Percentiles rank a stretch among this genome's conserved stretches.
Evolutionary conservation across 1,140 invertebrate species (phyloP).

Genomic region (Schlechtendalia chinensis): DNA sequence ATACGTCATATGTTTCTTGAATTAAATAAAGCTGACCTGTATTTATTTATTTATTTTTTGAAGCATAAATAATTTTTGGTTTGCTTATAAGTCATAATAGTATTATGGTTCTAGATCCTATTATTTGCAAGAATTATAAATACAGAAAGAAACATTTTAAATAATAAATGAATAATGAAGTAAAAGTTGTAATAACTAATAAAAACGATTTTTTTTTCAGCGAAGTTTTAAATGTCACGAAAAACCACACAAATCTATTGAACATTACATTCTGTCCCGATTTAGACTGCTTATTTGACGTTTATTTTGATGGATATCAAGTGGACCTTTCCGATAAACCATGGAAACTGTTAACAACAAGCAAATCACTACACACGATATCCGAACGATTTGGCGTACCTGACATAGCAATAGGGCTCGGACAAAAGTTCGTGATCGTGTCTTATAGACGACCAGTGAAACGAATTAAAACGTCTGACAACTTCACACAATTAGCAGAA

Average conservation of each 20-base stretch:
- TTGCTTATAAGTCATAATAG: no score
- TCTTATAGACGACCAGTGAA: conserved; percentile 29
- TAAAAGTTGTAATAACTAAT: neutral
- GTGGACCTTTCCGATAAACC: conserved; percentile 28
- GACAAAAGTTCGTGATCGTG: conserved; percentile 26
- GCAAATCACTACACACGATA: neutral
- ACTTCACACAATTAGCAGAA: conserved; percentile 24
- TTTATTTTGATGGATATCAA: conserved; percentile 28
- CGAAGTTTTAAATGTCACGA: conserved; percentile 30
- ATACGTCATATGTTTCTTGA: no score
- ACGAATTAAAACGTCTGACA: conserved; percentile 16
- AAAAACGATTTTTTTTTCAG: conserved; percentile 30
- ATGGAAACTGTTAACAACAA: conserved; percentile 43
- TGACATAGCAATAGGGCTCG: conserved; percentile 13
- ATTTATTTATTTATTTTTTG: no score
- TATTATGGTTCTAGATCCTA: no score
- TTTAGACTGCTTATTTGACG: conserved; percentile 26
- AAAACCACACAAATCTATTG: conserved; percentile 8
- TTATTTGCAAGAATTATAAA: no score
- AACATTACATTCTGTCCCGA: conserved; percentile 42
- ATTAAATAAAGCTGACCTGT: no score
- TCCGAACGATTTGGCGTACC: conserved; percentile 44
- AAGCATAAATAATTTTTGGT: no score
- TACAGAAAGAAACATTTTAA: no score
- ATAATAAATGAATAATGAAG: no score